A percentile compares a stretch with the other conserved stretches of the same genome.
Conservation (phyloP, 2,113 vertebrate species). For the Sapayoa aenigma region DNA sequence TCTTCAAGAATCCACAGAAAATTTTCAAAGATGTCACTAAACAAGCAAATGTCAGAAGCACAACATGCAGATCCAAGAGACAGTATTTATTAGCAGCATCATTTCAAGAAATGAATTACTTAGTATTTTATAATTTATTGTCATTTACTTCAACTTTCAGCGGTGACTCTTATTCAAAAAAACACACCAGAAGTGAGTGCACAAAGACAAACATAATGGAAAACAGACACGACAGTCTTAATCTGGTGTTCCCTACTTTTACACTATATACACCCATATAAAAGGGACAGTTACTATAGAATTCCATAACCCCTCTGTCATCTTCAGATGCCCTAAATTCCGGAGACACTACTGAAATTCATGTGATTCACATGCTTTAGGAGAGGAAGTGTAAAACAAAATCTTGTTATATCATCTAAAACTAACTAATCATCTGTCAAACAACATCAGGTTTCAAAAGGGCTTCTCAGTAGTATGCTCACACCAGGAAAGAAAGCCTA, state of each 20-base stretch:
- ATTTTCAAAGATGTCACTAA: not conserved
- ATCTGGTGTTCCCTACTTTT: not conserved
- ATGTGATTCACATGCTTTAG: not conserved
- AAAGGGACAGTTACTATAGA: not conserved
- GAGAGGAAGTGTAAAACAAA: not conserved
- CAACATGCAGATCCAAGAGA: not conserved
- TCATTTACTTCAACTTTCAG: not conserved
- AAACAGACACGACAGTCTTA: not conserved
- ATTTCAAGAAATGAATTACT: not conserved
- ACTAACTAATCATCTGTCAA: not conserved
- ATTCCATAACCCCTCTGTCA: not conserved
- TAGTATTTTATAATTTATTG: not conserved
- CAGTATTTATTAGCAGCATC: not conserved
- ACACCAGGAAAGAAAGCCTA: not conserved
- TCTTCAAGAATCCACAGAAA: not conserved
- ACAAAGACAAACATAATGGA: not conserved
- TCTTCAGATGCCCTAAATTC: not conserved
- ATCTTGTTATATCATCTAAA: not conserved
- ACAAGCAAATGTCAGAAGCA: not conserved
- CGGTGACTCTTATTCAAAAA: not conserved
- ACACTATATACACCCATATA: not conserved
- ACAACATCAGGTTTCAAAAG: not conserved
- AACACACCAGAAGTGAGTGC: not conserved
- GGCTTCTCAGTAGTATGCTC: not conserved
- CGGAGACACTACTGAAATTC: rapidly evolving